These are phyloP conservation scores for Potamilus streckersoni DNA, from an alignment of 1,140 invertebrate species.

Conservation along the genomic window DNA sequence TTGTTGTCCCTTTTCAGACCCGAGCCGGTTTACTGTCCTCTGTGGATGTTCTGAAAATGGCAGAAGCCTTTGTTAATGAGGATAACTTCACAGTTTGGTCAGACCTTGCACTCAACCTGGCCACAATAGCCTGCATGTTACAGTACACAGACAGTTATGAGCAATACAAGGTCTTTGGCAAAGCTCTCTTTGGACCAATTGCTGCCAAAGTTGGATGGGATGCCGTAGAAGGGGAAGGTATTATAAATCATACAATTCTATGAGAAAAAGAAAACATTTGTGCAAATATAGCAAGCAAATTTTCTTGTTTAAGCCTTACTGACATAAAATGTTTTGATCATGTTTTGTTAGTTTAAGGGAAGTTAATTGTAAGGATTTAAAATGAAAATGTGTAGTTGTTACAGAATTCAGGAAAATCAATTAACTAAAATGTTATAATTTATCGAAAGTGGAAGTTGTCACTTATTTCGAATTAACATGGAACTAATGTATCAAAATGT, in stretches of 20 bases:
- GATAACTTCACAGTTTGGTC: conserved; percentile 95
- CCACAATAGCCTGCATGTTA: conserved; percentile 78
- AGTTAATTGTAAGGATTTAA: no score
- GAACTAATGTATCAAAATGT: no score
- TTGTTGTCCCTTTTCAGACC: conserved; percentile 68
- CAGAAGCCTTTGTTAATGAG: conserved; percentile 84
- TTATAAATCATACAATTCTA: background rate
- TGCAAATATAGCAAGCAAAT: no score
- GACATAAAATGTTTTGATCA: no score
- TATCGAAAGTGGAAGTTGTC: no score
- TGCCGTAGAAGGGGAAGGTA: conserved; percentile 63
- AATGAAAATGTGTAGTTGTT: no score
- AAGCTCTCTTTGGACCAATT: conserved; percentile 78
- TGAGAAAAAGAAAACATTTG: no score
- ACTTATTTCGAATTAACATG: no score
- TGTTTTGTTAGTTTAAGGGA: no score
- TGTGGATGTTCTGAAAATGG: conserved; percentile 80
- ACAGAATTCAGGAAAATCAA: no score
- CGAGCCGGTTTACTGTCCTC: conserved; percentile 87
- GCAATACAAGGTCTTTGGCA: conserved; percentile 80
- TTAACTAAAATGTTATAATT: no score
- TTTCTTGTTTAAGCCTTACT: no score
- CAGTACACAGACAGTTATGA: conserved; percentile 81
- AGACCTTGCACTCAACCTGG: conserved; percentile 83
- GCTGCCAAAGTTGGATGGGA: conserved; percentile 79